Percentiles rank a stretch among this genome's conserved stretches.
phyloP scores from a whole-genome alignment of 2,797 vertebrate species.

The Poecile montanus region DNA sequence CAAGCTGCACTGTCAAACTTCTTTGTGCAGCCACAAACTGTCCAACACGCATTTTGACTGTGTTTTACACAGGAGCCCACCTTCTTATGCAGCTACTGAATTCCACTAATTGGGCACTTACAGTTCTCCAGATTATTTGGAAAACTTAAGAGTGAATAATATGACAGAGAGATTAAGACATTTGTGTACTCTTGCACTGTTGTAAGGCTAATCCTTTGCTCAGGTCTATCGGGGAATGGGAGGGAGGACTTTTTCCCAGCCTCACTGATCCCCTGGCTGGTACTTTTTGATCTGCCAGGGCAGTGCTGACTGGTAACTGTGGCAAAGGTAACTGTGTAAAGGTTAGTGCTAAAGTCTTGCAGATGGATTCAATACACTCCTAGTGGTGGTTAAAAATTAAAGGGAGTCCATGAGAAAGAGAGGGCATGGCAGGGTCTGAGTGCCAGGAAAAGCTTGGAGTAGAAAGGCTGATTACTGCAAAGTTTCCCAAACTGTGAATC shows the following conservation, averaged over 20 bases:
- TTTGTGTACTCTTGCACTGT: not conserved
- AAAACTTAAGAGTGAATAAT: not conserved
- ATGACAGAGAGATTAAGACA: not conserved
- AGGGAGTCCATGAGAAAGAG: not conserved
- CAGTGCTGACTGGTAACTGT: conserved; percentile 40
- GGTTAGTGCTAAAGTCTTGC: conserved; percentile 65
- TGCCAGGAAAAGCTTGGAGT: not conserved
- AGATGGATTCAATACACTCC: not conserved
- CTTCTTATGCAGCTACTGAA: not conserved
- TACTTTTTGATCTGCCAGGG: conserved; percentile 48
- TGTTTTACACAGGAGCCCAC: not conserved
- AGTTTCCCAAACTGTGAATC: not conserved
- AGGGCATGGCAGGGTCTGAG: not conserved
- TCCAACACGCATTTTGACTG: not conserved
- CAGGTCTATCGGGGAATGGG: not conserved
- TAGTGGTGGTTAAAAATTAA: conserved; percentile 14
- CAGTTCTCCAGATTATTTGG: not conserved
- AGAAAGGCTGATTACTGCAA: not conserved
- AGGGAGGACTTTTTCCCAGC: not conserved
- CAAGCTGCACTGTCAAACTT: not conserved
- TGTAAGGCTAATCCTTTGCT: not conserved
- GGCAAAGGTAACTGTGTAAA: conserved; percentile 77
- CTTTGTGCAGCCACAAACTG: not conserved
- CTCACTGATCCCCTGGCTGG: not conserved
- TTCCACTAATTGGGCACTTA: not conserved